phyloP scores from a whole-genome alignment of 1,140 invertebrate genomes.

The Lepidostoma basale region DNA sequence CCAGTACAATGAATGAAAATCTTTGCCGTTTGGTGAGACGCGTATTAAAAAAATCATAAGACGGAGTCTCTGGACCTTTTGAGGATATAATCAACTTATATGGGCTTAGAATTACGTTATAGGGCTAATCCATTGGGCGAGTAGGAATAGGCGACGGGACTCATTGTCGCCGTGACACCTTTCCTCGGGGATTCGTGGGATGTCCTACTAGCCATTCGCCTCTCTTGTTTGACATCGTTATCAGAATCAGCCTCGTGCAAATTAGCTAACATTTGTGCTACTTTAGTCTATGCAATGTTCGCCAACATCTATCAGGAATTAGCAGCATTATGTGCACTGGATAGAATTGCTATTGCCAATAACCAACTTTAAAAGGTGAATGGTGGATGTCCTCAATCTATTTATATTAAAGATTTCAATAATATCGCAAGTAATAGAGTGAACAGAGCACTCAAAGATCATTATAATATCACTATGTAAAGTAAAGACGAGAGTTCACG shows the following conservation, averaged over 20 bases:
- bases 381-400: too few species aligned
- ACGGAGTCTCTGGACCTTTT: conserved; percentile 6
- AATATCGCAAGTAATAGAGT: too few species aligned
- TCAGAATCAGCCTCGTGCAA: not conserved
- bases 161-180: conserved; percentile 19
- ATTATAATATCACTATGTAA: too few species aligned
- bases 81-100: conserved; percentile 43
- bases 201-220: too few species aligned
- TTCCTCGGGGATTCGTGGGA: too few species aligned
- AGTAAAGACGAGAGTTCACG: too few species aligned
- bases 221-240: not conserved
- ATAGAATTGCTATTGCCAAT: too few species aligned
- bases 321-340: too few species aligned
- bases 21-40: conserved; percentile 31
- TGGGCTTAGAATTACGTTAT: conserved; percentile 39
- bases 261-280: not conserved
- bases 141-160: conserved; percentile 6
- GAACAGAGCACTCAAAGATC: too few species aligned
- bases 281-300: not conserved
- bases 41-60: conserved; percentile 24
- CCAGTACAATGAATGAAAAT: conserved; percentile 44
- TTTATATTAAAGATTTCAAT: too few species aligned
- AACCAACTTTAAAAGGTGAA: too few species aligned
- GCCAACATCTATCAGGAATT: not conserved
- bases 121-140: conserved; percentile 41